Conservation (phyloP, 2,888 invertebrate genomes). For the Fissipunctia ypsillon region DNA sequence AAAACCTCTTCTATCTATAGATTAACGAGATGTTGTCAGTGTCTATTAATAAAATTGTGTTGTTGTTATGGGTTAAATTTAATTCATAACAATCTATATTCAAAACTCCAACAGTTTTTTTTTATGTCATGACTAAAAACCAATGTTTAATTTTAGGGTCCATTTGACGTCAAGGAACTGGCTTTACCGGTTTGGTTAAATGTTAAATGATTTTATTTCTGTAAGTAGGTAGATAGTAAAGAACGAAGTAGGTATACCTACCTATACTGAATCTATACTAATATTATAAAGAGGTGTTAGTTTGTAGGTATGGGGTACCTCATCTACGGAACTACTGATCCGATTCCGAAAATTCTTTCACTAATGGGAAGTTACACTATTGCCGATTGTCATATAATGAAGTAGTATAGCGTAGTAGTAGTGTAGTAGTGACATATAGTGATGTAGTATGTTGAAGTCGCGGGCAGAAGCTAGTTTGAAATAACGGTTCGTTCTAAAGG, state of each 20-base stretch:
- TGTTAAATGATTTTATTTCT: no score
- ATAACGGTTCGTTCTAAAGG: not conserved
- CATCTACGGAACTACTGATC: not conserved
- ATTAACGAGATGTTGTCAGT: not conserved
- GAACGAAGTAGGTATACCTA: not conserved
- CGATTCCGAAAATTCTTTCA: not conserved
- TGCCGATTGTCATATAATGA: not conserved
- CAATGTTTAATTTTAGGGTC: not conserved
- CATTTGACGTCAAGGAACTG: conserved; percentile 49
- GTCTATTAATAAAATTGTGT: conserved; percentile 9
- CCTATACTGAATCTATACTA: not conserved
- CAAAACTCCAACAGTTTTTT: not conserved
- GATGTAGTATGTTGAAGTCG: no score
- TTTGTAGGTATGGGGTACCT: not conserved
- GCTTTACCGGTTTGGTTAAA: conserved; percentile 21
- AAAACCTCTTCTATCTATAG: not conserved
- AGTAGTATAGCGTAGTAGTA: no score
- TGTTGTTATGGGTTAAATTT: not conserved
- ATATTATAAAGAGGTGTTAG: not conserved
- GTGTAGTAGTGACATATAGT: no score
- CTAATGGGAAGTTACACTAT: not conserved
- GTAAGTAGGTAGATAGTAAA: no score
- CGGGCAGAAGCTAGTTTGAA: not conserved
- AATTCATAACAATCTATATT: conserved; percentile 16
- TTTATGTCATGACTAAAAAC: not conserved